phyloP scores from a whole-genome alignment of 2,888 invertebrate species.

The Eupithecia vulgata region DNA sequence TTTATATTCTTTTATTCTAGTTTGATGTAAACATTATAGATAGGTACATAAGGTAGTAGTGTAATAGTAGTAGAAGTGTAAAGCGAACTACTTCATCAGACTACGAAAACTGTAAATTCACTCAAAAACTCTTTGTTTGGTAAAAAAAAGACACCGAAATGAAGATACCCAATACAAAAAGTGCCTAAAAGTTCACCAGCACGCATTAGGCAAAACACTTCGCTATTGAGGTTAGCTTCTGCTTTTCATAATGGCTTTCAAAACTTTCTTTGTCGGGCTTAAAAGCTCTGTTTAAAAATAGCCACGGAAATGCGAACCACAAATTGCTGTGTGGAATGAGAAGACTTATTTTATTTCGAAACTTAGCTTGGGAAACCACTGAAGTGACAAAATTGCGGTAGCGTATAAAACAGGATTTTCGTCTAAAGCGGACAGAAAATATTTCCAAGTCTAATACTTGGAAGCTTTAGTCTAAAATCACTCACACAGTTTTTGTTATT shows the following conservation, averaged over 20 bases:
- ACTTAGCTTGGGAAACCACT: conserved; percentile 1
- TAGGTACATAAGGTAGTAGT: background rate
- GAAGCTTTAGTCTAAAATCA: background rate
- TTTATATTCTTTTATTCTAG: background rate
- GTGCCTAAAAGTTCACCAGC: conserved; percentile 22
- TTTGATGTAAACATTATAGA: too few species aligned
- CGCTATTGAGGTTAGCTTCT: conserved; percentile 47
- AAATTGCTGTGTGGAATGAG: conserved; percentile 12
- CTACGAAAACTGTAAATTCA: background rate
- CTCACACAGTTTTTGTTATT: background rate
- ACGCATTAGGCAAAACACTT: conserved; percentile 49
- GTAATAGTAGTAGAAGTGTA: too few species aligned
- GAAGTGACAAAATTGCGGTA: conserved; percentile 1
- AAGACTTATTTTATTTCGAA: conserved; percentile 16
- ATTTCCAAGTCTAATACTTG: background rate
- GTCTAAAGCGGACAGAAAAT: background rate
- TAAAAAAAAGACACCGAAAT: background rate
- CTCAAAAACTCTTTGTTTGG: background rate
- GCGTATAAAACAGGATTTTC: background rate
- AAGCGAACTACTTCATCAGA: background rate
- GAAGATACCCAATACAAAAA: conserved; percentile 9
- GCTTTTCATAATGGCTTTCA: conserved; percentile 52
- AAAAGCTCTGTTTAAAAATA: conserved; percentile 35
- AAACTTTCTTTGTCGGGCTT: conserved; percentile 49
- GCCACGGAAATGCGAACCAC: conserved; percentile 17